Evolutionary conservation across 2,797 vertebrate genomes (phyloP), one percentile per base, ranked within the genome.

Genomic region (Leucoraja ocellata): DNA sequence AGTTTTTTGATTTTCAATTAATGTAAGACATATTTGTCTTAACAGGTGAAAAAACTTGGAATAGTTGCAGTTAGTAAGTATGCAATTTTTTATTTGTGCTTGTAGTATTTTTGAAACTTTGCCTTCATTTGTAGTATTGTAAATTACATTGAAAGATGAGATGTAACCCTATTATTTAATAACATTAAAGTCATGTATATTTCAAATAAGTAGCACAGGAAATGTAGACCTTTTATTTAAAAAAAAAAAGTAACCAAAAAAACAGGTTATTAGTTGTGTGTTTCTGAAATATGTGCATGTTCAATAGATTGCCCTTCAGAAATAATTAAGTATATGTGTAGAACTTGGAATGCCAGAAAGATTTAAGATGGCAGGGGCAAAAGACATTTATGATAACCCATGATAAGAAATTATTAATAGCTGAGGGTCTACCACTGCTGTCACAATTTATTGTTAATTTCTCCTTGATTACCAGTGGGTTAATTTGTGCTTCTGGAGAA

Each of bases 21-120:
- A 76, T 32, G 23, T 61, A 39, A 80, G 68, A 63, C 32, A 13
- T 92, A 93, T 25, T 93, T 68, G 78, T 94, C 93, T 93, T 93
- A 95, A 80, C 95, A 99, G 99, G 98, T 99, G 73, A 98, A 98
- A 94, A 97, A 96, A 84, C 97, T 99, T 95, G 98, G 98, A 91
- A 97, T 99, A 93, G 97, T 98, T 9, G 96, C 98, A 81, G 97
- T 99, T 96, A 99, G 99, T 99, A 96, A 99, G 99, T 99, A 94
- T 94, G 0, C n/a, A 93, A 13, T 93, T 93, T 73, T 94, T 28
- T 93, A 32, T 9, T 94, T 93, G 73, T 71, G 94, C 4, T 94
- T 84, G 93, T 76, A 68, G 94, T 74, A 94, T 94, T 1, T 86
- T 90, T 92, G 97, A 76, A 91, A 74, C 23, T 46, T 36, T 10